Percentiles rank a stretch among this genome's conserved stretches.
Evolutionary conservation across 2,113 vertebrate species (phyloP).

Genomic region (Manacus vitellinus): DNA sequence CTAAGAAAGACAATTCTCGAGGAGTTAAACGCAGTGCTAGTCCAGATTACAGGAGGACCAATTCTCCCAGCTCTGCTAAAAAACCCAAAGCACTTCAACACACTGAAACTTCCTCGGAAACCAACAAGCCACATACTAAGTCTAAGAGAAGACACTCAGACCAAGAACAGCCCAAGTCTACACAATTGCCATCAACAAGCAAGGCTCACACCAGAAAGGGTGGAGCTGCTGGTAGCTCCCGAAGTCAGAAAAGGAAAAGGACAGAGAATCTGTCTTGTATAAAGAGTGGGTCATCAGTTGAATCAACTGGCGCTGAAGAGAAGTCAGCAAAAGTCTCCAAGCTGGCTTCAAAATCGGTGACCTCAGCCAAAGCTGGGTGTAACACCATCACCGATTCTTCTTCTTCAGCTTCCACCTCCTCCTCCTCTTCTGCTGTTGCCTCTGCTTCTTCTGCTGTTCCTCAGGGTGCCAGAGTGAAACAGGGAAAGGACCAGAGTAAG

Average conservation of each 20-base stretch:
- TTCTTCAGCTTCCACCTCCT: constrained; percentile 92
- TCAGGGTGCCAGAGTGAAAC: constrained; percentile 94
- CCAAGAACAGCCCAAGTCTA: constrained; percentile 80
- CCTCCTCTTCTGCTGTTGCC: constrained; percentile 86
- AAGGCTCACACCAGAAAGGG: constrained; percentile 91
- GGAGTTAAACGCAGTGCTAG: constrained; percentile 94
- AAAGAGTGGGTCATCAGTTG: constrained; percentile 87
- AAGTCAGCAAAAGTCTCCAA: constrained; percentile 98
- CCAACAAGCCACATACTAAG: constrained; percentile 86
- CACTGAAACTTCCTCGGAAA: constrained; percentile 84
- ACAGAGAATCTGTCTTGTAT: constrained; percentile 87
- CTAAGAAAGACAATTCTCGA: constrained; percentile 90
- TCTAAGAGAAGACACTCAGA: constrained; percentile 91
- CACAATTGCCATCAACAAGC: constrained; percentile 86
- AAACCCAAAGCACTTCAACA: constrained; percentile 90
- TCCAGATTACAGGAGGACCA: constrained; percentile 91
- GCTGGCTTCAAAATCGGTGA: constrained; percentile 99
- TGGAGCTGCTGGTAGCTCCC: constrained; percentile 85
- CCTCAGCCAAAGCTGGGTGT: constrained; percentile 99
- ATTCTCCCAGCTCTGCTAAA: constrained; percentile 91
- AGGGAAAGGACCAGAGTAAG: constrained; percentile 98
- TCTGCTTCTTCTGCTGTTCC: constrained; percentile 88
- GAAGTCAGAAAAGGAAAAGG: constrained; percentile 96
- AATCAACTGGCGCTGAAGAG: constrained; percentile 91
- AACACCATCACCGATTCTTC: constrained; percentile 97